phyloP scores from a whole-genome alignment of 2,113 vertebrate species.

The Catharus fuscescens region DNA sequence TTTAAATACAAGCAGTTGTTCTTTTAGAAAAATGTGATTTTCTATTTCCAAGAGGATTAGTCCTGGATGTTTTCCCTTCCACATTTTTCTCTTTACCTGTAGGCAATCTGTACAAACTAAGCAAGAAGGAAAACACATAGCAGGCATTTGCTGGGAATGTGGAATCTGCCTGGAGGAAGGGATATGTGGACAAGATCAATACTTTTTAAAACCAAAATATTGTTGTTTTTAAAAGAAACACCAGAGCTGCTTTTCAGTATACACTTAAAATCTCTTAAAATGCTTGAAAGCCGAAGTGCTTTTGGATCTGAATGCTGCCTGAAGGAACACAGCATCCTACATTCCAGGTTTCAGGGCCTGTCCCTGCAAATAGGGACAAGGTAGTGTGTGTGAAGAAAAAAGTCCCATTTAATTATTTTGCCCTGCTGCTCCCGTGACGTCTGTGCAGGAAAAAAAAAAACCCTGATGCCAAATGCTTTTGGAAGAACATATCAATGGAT shows the following conservation, averaged over 20 bases:
- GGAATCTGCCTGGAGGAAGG: neutral
- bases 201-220: neutral
- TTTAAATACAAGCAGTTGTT: neutral
- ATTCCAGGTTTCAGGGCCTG: neutral
- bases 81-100: neutral
- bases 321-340: neutral
- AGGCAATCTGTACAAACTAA: neutral
- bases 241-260: neutral
- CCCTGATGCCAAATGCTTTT: neutral
- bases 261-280: neutral
- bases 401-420: neutral
- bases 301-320: neutral
- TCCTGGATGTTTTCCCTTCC: neutral
- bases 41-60: neutral
- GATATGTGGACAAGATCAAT: neutral
- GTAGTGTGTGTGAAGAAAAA: neutral
- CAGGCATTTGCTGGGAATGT: neutral
- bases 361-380: neutral
- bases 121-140: neutral
- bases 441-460: neutral
- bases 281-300: neutral
- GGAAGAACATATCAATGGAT: neutral
- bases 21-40: neutral
- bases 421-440: neutral
- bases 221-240: neutral